A percentile compares a stretch with the other conserved stretches of the same genome.
These are phyloP conservation scores for Burhinus bistriatus DNA, from an alignment of 2,113 vertebrate genomes.

Conservation along the genomic window DNA sequence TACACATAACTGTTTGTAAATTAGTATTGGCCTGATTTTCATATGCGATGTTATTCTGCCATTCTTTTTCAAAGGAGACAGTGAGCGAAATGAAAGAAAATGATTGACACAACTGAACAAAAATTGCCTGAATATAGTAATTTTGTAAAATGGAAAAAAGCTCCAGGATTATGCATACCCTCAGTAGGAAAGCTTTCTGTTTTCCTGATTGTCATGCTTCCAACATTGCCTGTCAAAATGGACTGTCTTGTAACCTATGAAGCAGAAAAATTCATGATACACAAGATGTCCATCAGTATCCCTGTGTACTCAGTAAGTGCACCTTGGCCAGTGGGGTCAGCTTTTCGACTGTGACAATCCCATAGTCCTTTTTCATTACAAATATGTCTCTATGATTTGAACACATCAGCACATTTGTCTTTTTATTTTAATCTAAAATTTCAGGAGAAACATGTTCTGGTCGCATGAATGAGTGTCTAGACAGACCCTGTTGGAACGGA, in stretches of 20 bases:
- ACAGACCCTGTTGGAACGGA: conserved; percentile 75
- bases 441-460: conserved; percentile 73
- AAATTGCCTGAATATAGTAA: not conserved
- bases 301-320: not conserved
- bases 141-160: not conserved
- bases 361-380: not conserved
- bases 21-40: not conserved
- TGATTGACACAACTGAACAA: not conserved
- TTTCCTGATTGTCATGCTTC: not conserved
- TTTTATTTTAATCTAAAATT: not conserved
- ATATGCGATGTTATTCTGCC: not conserved
- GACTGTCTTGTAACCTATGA: not conserved
- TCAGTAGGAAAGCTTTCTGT: not conserved
- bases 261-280: not conserved
- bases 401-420: not conserved
- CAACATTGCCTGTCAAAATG: not conserved
- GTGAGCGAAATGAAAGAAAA: not conserved
- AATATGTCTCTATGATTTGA: not conserved
- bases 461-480: conserved; percentile 68
- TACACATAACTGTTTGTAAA: not conserved
- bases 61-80: not conserved
- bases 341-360: not conserved
- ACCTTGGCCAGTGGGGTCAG: not conserved
- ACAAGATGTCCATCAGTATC: not conserved
- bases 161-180: not conserved